A percentile compares a stretch with the other conserved stretches of the same genome.
These are phyloP conservation scores for Micronycteris hirsuta DNA, from an alignment of 2,113 vertebrate species.

Conservation along the genomic window DNA sequence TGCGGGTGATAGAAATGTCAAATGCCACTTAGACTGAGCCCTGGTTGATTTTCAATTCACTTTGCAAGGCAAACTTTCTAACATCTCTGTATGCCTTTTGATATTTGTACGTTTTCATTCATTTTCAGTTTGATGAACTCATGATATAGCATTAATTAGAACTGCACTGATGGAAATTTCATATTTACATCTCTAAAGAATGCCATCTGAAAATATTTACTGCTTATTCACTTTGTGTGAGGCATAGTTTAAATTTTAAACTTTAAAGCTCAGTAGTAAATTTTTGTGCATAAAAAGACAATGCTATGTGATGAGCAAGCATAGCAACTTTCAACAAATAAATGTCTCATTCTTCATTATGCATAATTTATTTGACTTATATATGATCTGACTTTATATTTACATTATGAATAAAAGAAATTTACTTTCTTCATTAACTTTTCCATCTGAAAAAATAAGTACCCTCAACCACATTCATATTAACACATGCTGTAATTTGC, in stretches of 20 bases:
- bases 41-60: background rate
- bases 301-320: background rate
- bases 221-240: background rate
- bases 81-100: background rate
- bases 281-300: background rate
- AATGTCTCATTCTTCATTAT: background rate
- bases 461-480: background rate
- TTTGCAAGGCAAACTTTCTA: background rate
- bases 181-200: background rate
- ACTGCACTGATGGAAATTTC: background rate
- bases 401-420: background rate
- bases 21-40: background rate
- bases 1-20: background rate
- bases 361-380: background rate
- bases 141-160: background rate
- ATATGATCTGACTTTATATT: background rate
- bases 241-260: background rate
- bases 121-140: constrained; percentile 28
- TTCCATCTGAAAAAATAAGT: background rate
- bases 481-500: background rate
- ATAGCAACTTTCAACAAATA: background rate
- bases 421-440: background rate
- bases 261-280: background rate
- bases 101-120: background rate
- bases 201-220: background rate